Evolutionary conservation across 2,113 vertebrate species (phyloP), one percentile per base, ranked within the genome.

Genomic region (Thinocorus orbignyianus): DNA sequence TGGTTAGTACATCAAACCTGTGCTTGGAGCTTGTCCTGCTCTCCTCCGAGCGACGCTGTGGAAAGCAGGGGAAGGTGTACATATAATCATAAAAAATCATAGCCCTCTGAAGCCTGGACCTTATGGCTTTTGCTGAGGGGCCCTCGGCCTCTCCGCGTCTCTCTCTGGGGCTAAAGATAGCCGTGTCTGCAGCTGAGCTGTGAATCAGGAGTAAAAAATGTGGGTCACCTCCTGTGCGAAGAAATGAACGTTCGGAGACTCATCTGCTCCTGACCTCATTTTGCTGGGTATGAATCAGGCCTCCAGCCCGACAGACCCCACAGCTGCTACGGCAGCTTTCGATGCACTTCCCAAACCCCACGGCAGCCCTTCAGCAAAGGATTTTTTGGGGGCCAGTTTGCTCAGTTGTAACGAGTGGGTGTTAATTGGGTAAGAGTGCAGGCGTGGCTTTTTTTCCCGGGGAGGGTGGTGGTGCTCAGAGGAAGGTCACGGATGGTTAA

Each of bases 161-260:
- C 84, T 90, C 94, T 76, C 91, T 81, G 86, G 92, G 94, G 81
- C 95, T 94, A 95, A 95, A 93, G 87, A 93, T 90, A 92, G 94
- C 73, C 42, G 52, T 69, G 85, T 64, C 72, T 85, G 87, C 95
- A 95, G 97, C 97, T 96, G 97, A 97, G 95, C 88, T 6, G 88
- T 97, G 97, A 97, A 96, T 97, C 96, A 96, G 96, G 88, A 76
- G 90, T 92, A 89, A 94, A 96, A 95, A 95, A 97, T 96, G 95
- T 93, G 86, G 96, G 97, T 95, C 92, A 96, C 94, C 91, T 95
- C 96, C 94, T 87, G 94, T 18, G 64, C 8, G 20, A 77, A 84
- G 84, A 85, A 74, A 92, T 64, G 96, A 92, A 66, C 31, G 26
- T 82, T 88, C 41, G 2, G 73, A 76, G 89, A 19, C 70, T 81